phyloP scores from a whole-genome alignment of 1,140 invertebrate species.

The Melanaphis sacchari region DNA sequence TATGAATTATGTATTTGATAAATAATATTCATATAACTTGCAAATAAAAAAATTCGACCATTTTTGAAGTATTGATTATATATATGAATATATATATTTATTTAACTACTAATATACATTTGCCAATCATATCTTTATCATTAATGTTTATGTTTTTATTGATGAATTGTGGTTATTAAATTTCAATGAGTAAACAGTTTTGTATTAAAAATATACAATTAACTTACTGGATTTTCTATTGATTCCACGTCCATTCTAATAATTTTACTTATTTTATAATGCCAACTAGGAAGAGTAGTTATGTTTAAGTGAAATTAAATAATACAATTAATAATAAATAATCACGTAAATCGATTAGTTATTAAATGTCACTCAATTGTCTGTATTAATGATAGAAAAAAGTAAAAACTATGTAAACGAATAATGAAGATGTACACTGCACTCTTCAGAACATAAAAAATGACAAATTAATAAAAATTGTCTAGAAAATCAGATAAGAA shows the following conservation, averaged over 20 bases:
- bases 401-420: neutral
- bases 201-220: neutral
- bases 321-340: slow-evolving; percentile 22
- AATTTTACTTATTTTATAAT: neutral
- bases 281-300: slow-evolving; percentile 30
- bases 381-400: neutral
- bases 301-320: neutral
- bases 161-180: neutral
- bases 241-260: slow-evolving; percentile 12
- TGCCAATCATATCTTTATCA: neutral
- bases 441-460: neutral
- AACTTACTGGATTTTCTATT: slow-evolving; percentile 30
- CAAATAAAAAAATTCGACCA: neutral
- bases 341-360: neutral
- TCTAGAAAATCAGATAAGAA: slow-evolving; percentile 35
- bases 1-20: neutral
- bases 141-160: neutral
- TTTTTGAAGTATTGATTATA: neutral
- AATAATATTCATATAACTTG: neutral
- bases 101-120: neutral
- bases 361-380: neutral
- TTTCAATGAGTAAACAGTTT: neutral
- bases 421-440: neutral
- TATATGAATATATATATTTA: neutral
- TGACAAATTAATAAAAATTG: neutral